These are phyloP conservation scores for Tragelaphus strepsiceros DNA, from an alignment of 2,113 vertebrate genomes.

Conservation along the genomic window DNA sequence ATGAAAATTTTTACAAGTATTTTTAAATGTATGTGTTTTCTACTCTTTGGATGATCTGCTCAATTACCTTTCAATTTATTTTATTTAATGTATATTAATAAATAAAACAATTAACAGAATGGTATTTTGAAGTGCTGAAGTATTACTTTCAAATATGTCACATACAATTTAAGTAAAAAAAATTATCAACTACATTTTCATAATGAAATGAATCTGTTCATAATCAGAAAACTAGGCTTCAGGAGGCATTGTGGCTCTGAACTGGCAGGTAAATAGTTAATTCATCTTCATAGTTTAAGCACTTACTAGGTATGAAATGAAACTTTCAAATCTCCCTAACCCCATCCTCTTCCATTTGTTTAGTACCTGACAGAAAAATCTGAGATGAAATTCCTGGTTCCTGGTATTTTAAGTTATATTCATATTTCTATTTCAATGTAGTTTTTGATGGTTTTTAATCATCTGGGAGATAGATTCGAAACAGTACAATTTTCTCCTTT, in stretches of 20 bases:
- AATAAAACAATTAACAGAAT: neutral
- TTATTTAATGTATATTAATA: neutral
- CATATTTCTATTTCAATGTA: constrained; percentile 8
- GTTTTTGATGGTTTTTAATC: constrained; percentile 43
- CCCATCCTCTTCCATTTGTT: neutral
- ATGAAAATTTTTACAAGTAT: neutral
- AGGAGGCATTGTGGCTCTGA: neutral
- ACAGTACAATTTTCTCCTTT: constrained; percentile 48
- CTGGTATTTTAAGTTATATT: constrained; percentile 23
- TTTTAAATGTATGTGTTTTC: neutral
- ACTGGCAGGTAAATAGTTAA: neutral
- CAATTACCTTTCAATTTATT: neutral
- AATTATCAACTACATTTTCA: neutral
- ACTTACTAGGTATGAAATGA: neutral
- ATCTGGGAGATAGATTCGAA: constrained; percentile 31
- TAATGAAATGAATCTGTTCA: neutral
- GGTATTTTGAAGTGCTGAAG: neutral
- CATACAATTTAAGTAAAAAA: neutral
- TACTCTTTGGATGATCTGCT: neutral
- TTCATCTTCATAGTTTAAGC: neutral
- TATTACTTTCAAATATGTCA: neutral
- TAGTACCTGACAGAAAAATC: neutral
- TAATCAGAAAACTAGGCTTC: neutral
- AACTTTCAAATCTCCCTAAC: neutral
- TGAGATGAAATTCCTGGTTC: constrained; percentile 1